Base-by-base conservation (phyloP, 2,113 vertebrate genomes). In the Corapipo altera region DNA sequence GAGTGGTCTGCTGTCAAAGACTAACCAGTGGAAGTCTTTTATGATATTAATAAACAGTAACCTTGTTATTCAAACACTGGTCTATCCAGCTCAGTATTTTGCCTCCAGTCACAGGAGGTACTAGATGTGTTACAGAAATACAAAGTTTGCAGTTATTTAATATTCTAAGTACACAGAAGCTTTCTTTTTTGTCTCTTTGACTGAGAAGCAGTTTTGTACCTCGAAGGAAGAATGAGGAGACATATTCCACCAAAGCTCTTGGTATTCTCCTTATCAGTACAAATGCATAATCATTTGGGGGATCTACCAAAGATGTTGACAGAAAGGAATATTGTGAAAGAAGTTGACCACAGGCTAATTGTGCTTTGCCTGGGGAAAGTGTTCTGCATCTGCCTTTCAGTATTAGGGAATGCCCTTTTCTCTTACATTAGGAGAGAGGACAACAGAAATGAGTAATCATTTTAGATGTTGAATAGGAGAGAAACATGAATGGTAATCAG, bases 301-400 rank as follows among this genome's bases (percentile, higher is more conserved):
- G 6, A 88, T 82, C 44, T 89, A 54, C n/a, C 18, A 85, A 85
- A 91, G 73, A 72, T 66, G 70, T 79, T 95, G 87, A 82, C 49
- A 21, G 24, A 62, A 51, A 19, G 8, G 81, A 79, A 91, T 69
- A 62, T 37, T 85, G 58, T 65, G 66, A 70, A 81, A 65, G 84
- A 72, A 73, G 21, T 8, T 93, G 37, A 32, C 89, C 70, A 70
- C 49, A 51, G 87, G 77, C 84, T 89, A 41, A 35, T 26, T 0
- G 0, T 93, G 24, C 84, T 85, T 72, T 91, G 80, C 73, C 46
- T 57, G 44, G 22, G 33, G 52, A 84, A 48, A 81, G 48, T 46
- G 62, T 62, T 91, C 37, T 32, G 82, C 82, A 75, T 91, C 87
- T 97, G 93, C 89, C 81, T 93, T 87, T 92, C 74, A 79, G n/a